Evolutionary conservation across 2,888 invertebrate genomes (phyloP).

Genomic region (Ormyrus thymus): DNA sequence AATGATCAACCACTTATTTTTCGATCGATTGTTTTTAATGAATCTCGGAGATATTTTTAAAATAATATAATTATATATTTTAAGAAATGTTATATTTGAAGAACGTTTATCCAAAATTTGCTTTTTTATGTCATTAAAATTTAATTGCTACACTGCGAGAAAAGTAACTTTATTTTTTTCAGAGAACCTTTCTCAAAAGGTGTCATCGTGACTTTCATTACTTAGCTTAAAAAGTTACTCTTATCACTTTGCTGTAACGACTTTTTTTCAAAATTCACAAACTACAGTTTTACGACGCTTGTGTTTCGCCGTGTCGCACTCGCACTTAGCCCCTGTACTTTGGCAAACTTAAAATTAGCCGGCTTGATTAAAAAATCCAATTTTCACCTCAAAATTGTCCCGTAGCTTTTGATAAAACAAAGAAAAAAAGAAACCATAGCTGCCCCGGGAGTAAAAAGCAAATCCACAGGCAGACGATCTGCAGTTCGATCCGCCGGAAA

Average conservation of each 20-base stretch:
- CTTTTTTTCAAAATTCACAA: slow-evolving; percentile 47
- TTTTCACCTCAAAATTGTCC: slow-evolving; percentile 37
- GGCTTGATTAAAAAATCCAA: slow-evolving; percentile 52
- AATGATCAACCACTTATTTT: no score
- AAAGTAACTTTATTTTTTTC: background rate
- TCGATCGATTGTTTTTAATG: no score
- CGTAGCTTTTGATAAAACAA: background rate
- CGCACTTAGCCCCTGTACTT: background rate
- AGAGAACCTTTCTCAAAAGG: slow-evolving; percentile 6
- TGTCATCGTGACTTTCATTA: slow-evolving; percentile 23
- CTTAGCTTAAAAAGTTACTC: slow-evolving; percentile 35
- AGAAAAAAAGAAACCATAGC: slow-evolving; percentile 1
- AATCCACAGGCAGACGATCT: background rate
- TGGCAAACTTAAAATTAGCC: slow-evolving; percentile 53
- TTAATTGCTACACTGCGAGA: no score
- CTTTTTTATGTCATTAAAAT: no score
- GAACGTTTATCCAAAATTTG: no score
- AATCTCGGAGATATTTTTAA: no score
- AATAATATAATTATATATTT: no score
- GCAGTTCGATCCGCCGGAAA: background rate
- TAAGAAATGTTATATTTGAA: no score
- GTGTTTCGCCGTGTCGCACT: slow-evolving; percentile 1
- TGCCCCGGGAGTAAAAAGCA: background rate
- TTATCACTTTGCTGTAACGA: slow-evolving; percentile 40
- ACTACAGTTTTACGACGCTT: slow-evolving; percentile 40